Evolutionary conservation across 2,888 invertebrate species (phyloP).

Genomic region (Dolichopus griseipennis): DNA sequence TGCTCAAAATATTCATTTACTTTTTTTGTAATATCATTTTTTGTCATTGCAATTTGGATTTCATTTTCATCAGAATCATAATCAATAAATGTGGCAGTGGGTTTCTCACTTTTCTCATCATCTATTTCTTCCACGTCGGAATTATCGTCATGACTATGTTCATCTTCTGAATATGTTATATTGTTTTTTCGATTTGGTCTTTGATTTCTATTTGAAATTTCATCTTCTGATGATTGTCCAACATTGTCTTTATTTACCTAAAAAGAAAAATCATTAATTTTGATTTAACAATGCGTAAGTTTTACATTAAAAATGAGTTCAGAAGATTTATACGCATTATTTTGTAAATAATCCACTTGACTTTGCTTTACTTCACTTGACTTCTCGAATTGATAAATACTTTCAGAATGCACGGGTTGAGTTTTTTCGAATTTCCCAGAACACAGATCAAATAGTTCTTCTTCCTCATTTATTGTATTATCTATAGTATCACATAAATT

Average conservation of each 20-base stretch:
- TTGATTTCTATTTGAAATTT: not conserved
- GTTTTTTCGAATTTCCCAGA: conserved; percentile 51
- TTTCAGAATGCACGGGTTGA: conserved; percentile 27
- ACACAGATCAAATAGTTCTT: conserved; percentile 48
- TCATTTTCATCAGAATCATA: conserved; percentile 85
- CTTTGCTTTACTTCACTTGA: too few relatives aligned
- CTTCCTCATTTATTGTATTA: conserved; percentile 36
- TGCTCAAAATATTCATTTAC: conserved; percentile 71
- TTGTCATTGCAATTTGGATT: conserved; percentile 42
- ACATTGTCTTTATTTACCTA: not conserved
- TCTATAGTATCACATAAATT: conserved; percentile 25
- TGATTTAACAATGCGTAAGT: too few relatives aligned
- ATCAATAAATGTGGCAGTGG: conserved; percentile 48
- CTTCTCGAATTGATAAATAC: too few relatives aligned
- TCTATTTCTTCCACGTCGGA: conserved; percentile 32
- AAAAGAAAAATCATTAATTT: not conserved
- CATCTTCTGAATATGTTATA: conserved; percentile 47
- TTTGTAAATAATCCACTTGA: too few relatives aligned
- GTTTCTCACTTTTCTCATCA: conserved; percentile 25
- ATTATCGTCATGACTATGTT: conserved; percentile 25
- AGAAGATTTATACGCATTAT: too few relatives aligned
- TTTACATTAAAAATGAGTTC: too few relatives aligned
- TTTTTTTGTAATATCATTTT: conserved; percentile 40
- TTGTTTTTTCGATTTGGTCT: conserved; percentile 36
- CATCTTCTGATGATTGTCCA: not conserved